Evolutionary conservation across 1,140 invertebrate species (phyloP), one percentile per base, ranked within the genome.

Genomic region (Drosophila seguyi): DNA sequence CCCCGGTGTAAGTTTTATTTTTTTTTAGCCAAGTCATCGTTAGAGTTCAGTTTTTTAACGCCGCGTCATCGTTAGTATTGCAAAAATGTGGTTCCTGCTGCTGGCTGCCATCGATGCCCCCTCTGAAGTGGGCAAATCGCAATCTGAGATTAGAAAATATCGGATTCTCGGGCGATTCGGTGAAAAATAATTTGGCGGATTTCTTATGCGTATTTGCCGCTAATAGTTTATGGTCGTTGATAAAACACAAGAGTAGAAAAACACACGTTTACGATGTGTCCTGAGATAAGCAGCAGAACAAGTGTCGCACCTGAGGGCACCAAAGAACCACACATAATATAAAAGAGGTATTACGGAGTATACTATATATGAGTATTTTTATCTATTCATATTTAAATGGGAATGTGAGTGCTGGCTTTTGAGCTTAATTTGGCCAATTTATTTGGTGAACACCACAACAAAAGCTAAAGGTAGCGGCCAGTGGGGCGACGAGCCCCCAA

Each of bases 1-100:
- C 75, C 63, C 74, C 63, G 80, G 48, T 75, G 60, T 77, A 66
- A 52, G 67, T 62, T 62, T 50, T 50, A 13, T 29, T 31, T 34
- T 60, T 87, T 87, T 86, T 88, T 29, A 84, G 84, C 73, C 63
- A n/a, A 38, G 85, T 88, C 84, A 88, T 84, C 84, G 81, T 88
- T 77, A 88, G 84, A 74, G 77, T 68, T 84, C 68, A 80, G 27
- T 74, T 83, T 87, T 58, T 75, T 71, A 58, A 38, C 56, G 81
- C 72, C 31, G 18, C 52, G 76, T 88, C 84, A 78, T 79, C 80
- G 85, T 90, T 81, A 84, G 84, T 62, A 84, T 74, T 41, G 81
- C 60, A 67, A 78, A 81, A 69, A 69, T 69, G 31, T 72, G 73
- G 61, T 83, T 86, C 60, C 45, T 73, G 29, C 74, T 73, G 31